phyloP scores from a whole-genome alignment of 1,140 invertebrate genomes.

The Drosophila chauvacae region DNA sequence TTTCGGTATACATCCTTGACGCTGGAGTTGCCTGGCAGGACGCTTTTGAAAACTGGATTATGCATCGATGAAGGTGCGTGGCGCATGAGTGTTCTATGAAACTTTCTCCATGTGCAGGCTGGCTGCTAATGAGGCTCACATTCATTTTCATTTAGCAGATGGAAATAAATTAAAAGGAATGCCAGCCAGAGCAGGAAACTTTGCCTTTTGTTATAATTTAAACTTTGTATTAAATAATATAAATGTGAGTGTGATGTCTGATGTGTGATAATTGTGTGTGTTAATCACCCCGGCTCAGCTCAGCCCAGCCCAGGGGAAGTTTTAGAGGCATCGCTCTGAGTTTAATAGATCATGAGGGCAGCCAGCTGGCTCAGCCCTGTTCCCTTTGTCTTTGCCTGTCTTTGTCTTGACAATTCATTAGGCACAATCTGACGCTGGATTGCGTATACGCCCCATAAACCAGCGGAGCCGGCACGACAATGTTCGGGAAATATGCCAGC shows the following conservation, averaged over 20 bases:
- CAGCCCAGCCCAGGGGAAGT: background rate
- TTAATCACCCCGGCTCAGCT: constrained; percentile 11
- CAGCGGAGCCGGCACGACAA: constrained; percentile 56
- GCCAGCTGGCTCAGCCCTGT: constrained; percentile 2
- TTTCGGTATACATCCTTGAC: constrained; percentile 43
- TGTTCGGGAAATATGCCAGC: constrained; percentile 58
- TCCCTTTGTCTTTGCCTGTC: constrained; percentile 4
- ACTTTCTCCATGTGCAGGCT: constrained; percentile 69
- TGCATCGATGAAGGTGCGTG: constrained; percentile 60
- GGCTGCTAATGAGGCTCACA: constrained; percentile 70
- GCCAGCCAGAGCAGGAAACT: constrained; percentile 21
- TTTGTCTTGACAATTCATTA: constrained; percentile 52
- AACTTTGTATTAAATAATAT: constrained; percentile 50
- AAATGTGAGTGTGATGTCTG: constrained; percentile 31
- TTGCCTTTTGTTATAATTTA: constrained; percentile 62
- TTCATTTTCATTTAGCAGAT: constrained; percentile 73
- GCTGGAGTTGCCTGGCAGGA: constrained; percentile 26
- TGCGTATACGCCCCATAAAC: constrained; percentile 76
- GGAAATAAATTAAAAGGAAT: constrained; percentile 64
- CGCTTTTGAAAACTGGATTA: constrained; percentile 69
- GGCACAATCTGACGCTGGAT: constrained; percentile 51
- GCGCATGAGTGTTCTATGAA: constrained; percentile 32
- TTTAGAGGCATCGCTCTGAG: constrained; percentile 3
- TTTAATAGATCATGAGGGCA: constrained; percentile 14
- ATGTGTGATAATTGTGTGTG: constrained; percentile 42